A percentile compares a stretch with the other conserved stretches of the same genome.
Conservation (phyloP, 2,888 invertebrate species). For the Drosophila rubida region DNA sequence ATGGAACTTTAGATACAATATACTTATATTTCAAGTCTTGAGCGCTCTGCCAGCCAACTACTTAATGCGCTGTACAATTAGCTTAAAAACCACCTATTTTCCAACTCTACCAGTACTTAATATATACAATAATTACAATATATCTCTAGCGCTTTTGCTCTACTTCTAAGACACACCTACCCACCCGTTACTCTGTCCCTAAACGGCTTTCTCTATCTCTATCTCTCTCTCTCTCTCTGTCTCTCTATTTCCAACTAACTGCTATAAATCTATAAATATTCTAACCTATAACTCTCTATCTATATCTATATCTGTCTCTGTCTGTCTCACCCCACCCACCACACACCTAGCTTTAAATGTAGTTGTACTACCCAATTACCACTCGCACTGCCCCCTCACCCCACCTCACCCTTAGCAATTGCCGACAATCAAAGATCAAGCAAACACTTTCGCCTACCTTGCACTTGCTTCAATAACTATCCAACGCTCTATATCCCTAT, state of each 20-base stretch:
- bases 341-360: constrained; percentile 67
- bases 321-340: constrained; percentile 46
- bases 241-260: constrained; percentile 14
- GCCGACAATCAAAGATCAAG: constrained; percentile 17
- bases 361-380: constrained; percentile 45
- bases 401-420: constrained; percentile 16
- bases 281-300: constrained; percentile 38
- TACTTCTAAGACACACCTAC: constrained; percentile 59
- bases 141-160: constrained; percentile 72
- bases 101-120: constrained; percentile 41
- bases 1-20: constrained; percentile 36
- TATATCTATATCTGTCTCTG: constrained; percentile 45
- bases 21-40: constrained; percentile 67
- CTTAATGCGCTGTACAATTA: constrained; percentile 77
- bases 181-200: constrained; percentile 36
- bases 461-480: constrained; percentile 58
- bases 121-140: constrained; percentile 41
- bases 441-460: constrained; percentile 57
- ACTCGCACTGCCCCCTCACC: constrained; percentile 17
- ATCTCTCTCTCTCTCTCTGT: constrained; percentile 26
- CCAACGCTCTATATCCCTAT: constrained; percentile 11
- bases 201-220: constrained; percentile 26
- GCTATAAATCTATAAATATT: constrained; percentile 34
- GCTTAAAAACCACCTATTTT: constrained; percentile 52
- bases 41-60: constrained; percentile 78